phyloP scores from a whole-genome alignment of 2,797 vertebrate genomes.

The Enteromius mattozi region DNA sequence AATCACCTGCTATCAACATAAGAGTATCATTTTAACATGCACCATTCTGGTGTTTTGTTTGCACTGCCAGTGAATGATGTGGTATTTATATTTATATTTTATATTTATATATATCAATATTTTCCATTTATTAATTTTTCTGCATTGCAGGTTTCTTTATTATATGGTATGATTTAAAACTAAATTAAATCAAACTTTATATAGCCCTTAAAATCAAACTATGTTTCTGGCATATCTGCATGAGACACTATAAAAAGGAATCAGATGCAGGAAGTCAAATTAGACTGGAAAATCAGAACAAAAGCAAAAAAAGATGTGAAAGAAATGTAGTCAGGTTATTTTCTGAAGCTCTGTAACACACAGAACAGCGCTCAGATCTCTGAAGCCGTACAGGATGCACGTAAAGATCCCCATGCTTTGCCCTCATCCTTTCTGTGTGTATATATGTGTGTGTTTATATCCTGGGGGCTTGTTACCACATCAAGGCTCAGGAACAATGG shows the following conservation, averaged over 20 bases:
- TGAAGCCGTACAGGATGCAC: slow-evolving; percentile 12
- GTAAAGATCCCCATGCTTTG: slow-evolving; percentile 11
- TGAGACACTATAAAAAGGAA: not conserved
- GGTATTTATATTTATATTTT: no score
- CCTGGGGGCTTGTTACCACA: slow-evolving; percentile 42
- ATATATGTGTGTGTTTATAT: slow-evolving; percentile 22
- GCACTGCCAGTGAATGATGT: not conserved
- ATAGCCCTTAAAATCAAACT: not conserved
- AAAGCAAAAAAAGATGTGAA: not conserved
- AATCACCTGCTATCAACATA: slow-evolving; percentile 7
- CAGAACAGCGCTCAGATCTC: slow-evolving; percentile 7
- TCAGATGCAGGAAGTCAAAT: not conserved
- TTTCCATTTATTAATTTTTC: not conserved
- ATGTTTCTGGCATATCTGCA: not conserved
- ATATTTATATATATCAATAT: no score
- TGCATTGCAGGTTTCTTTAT: not conserved
- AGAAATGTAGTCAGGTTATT: not conserved
- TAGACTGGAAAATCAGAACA: not conserved
- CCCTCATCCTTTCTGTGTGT: slow-evolving; percentile 7
- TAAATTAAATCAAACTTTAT: not conserved
- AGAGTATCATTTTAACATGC: not conserved
- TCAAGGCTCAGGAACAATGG: slow-evolving; percentile 45
- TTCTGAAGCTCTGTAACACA: not conserved
- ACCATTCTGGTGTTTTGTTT: not conserved
- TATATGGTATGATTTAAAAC: not conserved